These are phyloP conservation scores for Ochropacha duplaris DNA, from an alignment of 2,888 invertebrate species.

Conservation along the genomic window DNA sequence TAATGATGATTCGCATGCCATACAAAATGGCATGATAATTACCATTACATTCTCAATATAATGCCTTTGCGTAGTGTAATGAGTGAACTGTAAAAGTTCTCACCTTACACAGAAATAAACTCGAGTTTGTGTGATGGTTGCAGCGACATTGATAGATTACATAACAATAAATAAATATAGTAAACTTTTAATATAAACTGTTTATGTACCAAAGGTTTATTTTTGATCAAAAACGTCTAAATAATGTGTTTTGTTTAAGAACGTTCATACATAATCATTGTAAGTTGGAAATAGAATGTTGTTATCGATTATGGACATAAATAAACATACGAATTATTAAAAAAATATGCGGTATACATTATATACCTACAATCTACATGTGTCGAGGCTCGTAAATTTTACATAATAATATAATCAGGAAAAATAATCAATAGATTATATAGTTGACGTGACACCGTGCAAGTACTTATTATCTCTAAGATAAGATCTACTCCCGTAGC, in stretches of 20 bases:
- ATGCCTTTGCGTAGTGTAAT: slow-evolving; percentile 49
- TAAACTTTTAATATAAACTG: too few species aligned
- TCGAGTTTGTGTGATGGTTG: slow-evolving; percentile 52
- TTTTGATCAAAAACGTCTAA: too few species aligned
- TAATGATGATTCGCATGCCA: slow-evolving; percentile 73
- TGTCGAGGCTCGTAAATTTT: background rate
- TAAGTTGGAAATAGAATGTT: too few species aligned
- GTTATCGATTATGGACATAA: too few species aligned
- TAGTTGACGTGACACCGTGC: background rate
- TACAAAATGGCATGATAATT: slow-evolving; percentile 46
- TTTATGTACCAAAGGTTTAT: too few species aligned
- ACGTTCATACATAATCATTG: too few species aligned
- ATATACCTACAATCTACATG: too few species aligned
- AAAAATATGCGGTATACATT: too few species aligned
- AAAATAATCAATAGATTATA: background rate
- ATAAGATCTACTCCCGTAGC: too few species aligned
- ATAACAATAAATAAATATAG: background rate
- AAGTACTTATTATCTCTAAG: too few species aligned
- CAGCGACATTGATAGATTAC: slow-evolving; percentile 48
- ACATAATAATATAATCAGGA: background rate
- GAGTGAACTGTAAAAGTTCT: slow-evolving; percentile 69
- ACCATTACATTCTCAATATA: slow-evolving; percentile 38
- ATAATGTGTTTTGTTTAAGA: too few species aligned
- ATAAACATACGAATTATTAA: too few species aligned
- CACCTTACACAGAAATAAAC: slow-evolving; percentile 56